These are phyloP conservation scores for Zygothrica quintamaculata DNA, from an alignment of 2,888 invertebrate genomes.

Conservation along the genomic window DNA sequence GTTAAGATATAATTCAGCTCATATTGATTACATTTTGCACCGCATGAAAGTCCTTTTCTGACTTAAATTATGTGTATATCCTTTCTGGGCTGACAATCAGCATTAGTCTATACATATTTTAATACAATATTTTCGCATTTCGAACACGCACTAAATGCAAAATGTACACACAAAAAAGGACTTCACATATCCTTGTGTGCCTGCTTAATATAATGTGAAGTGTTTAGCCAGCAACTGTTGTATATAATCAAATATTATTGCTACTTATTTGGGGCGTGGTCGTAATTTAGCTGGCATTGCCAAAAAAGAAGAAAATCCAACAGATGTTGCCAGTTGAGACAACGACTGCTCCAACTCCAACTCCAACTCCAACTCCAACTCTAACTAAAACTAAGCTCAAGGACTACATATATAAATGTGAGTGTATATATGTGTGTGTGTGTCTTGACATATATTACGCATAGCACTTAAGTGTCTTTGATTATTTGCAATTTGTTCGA, in stretches of 20 bases:
- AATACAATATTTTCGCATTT: conserved; percentile 19
- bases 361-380: not conserved
- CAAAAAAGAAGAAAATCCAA: conserved; percentile 22
- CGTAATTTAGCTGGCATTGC: conserved; percentile 52
- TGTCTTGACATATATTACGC: conserved; percentile 45
- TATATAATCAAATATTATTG: conserved; percentile 70
- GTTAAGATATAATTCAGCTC: no score
- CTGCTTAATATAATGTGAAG: conserved; percentile 23
- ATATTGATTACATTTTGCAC: no score
- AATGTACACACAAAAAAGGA: conserved; percentile 9
- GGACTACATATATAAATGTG: conserved; percentile 28
- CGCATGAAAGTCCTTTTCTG: no score
- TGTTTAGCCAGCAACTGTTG: conserved; percentile 55
- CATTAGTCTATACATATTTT: conserved; percentile 9
- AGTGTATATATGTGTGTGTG: conserved; percentile 4
- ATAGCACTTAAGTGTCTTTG: conserved; percentile 69
- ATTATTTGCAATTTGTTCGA: conserved; percentile 77
- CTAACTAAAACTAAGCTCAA: conserved; percentile 33
- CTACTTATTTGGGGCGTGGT: conserved; percentile 46
- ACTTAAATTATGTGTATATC: no score
- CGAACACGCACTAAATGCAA: conserved; percentile 14
- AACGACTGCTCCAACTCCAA: conserved; percentile 8
- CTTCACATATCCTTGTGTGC: conserved; percentile 28
- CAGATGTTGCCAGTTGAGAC: conserved; percentile 55
- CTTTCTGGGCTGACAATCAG: conserved; percentile 1